Evolutionary conservation across 2,113 vertebrate genomes (phyloP).

Genomic region (Azemiops feae): DNA sequence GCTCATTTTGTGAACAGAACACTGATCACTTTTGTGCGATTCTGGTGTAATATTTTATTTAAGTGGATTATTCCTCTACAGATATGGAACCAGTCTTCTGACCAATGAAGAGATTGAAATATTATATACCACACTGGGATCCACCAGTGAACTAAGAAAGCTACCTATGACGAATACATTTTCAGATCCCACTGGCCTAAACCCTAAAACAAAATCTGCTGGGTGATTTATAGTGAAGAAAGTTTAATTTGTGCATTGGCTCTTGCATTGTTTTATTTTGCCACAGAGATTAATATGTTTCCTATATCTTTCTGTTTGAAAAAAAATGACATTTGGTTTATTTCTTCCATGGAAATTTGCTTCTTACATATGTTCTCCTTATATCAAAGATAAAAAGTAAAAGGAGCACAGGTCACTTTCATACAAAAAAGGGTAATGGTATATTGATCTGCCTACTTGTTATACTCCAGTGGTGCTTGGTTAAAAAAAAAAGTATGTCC

Average conservation of each 20-base stretch:
- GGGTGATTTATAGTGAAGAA: constrained; percentile 50
- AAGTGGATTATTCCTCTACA: not conserved
- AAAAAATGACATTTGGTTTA: constrained; percentile 28
- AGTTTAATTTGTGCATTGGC: constrained; percentile 27
- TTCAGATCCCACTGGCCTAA: constrained; percentile 8
- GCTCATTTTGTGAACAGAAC: not conserved
- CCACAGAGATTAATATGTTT: constrained; percentile 27
- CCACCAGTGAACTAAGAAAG: constrained; percentile 16
- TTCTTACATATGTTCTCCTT: constrained; percentile 40
- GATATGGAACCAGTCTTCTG: constrained; percentile 5
- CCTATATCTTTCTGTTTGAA: constrained; percentile 13
- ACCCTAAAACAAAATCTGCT: constrained; percentile 1
- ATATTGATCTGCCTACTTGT: not conserved
- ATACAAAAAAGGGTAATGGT: not conserved
- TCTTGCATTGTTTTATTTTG: constrained; percentile 26
- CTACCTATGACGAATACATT: not conserved
- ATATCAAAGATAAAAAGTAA: constrained; percentile 22
- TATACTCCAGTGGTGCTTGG: not conserved
- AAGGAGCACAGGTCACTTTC: not conserved
- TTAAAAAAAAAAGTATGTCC: not conserved
- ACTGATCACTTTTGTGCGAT: not conserved
- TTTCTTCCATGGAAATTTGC: constrained; percentile 23
- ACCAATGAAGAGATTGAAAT: constrained; percentile 41
- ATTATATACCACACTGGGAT: constrained; percentile 36
- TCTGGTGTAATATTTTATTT: constrained; percentile 5